A percentile compares a stretch with the other conserved stretches of the same genome.
Evolutionary conservation across 2,797 vertebrate species (phyloP).

Genomic region (Choloepus didactylus): DNA sequence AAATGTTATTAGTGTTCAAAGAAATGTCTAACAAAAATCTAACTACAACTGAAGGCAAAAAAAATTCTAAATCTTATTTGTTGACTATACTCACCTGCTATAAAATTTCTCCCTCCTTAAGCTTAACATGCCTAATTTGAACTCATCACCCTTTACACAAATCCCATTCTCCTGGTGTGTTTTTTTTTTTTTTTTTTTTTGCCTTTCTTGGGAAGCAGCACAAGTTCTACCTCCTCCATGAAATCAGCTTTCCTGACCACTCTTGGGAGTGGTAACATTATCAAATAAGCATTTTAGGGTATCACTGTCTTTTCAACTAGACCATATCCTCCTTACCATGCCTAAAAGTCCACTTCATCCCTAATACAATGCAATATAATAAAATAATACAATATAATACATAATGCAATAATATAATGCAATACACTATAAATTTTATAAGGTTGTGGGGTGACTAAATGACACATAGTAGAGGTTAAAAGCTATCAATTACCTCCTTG

Average conservation of each 20-base stretch:
- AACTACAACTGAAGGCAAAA: conserved; percentile 28
- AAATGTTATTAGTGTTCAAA: conserved; percentile 54
- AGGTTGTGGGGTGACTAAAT: conserved; percentile 39
- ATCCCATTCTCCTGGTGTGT: neutral
- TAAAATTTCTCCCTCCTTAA: conserved; percentile 63
- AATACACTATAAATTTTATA: neutral
- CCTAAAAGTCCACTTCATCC: conserved; percentile 42
- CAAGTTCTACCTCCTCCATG: neutral
- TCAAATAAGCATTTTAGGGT: neutral
- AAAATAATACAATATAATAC: too few relatives aligned
- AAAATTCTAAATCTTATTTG: neutral
- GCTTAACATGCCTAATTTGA: neutral
- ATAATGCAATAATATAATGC: too few relatives aligned
- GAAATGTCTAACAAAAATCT: conserved; percentile 37
- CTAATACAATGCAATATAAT: too few relatives aligned
- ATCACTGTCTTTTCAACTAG: neutral
- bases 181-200: neutral
- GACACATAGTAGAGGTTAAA: conserved; percentile 3
- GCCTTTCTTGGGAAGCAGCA: conserved; percentile 17
- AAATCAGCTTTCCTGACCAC: conserved; percentile 26
- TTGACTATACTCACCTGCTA: neutral
- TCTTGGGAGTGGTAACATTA: neutral
- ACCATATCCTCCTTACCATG: neutral
- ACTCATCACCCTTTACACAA: conserved; percentile 34
- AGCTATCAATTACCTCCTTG: conserved; percentile 10